Evolutionary conservation across 1,140 invertebrate genomes (phyloP).

Genomic region (Arion vulgaris): DNA sequence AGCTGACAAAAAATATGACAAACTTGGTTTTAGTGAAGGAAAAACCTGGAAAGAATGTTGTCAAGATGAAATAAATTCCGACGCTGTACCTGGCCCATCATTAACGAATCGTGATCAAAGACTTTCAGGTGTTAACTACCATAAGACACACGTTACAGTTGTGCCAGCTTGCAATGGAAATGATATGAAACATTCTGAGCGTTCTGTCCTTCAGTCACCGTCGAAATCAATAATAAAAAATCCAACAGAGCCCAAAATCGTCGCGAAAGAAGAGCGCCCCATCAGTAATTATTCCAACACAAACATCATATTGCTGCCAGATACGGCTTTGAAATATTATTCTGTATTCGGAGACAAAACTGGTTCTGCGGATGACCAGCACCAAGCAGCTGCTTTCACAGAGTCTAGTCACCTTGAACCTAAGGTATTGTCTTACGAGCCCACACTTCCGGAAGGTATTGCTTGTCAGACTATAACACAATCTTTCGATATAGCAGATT

Average conservation of each 20-base stretch:
- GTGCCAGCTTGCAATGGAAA: background rate
- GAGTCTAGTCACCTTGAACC: background rate
- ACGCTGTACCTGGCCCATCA: too few species aligned
- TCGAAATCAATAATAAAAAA: background rate
- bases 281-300: background rate
- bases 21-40: too few species aligned
- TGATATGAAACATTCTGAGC: background rate
- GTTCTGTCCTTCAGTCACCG: background rate
- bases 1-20: background rate
- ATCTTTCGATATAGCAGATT: too few species aligned
- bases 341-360: background rate
- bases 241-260: background rate
- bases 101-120: too few species aligned
- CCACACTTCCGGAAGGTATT: too few species aligned
- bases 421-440: background rate
- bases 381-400: background rate
- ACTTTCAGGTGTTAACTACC: too few species aligned
- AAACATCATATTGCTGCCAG: background rate
- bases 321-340: background rate
- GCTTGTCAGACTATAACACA: too few species aligned
- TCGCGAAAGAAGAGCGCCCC: background rate
- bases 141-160: background rate
- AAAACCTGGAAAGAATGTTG: too few species aligned
- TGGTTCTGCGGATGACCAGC: background rate
- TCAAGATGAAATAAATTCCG: too few species aligned